A percentile compares a stretch with the other conserved stretches of the same genome.
Conservation (phyloP, 2,797 vertebrate genomes). For the Smutsia gigantea region DNA sequence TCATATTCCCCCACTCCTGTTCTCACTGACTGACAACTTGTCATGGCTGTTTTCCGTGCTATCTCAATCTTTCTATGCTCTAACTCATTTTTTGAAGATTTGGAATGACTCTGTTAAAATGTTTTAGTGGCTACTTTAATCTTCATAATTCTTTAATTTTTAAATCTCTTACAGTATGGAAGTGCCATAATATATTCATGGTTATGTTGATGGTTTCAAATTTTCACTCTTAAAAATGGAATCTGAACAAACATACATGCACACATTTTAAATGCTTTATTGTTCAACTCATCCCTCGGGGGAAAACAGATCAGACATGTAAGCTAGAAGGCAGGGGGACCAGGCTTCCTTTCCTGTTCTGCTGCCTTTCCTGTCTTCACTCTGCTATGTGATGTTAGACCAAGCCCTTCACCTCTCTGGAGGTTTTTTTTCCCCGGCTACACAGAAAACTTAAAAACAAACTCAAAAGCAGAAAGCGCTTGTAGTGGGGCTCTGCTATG, state of each 20-base stretch:
- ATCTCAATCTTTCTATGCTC: neutral
- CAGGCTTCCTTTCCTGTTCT: neutral
- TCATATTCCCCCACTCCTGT: neutral
- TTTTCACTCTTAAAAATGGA: slow-evolving; percentile 24
- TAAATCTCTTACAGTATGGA: neutral
- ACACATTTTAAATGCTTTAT: neutral
- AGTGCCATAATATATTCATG: neutral
- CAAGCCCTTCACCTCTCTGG: neutral
- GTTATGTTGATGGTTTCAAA: neutral
- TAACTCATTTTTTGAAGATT: neutral
- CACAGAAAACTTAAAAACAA: neutral
- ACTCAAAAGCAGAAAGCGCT: neutral
- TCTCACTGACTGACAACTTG: neutral
- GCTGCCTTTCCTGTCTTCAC: neutral
- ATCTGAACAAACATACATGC: neutral
- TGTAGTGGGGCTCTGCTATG: neutral
- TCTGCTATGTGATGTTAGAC: neutral
- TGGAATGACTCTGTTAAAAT: neutral
- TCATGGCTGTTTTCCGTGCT: neutral
- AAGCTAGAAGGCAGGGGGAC: neutral
- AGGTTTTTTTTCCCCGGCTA: neutral
- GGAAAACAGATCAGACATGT: neutral
- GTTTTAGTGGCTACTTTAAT: neutral
- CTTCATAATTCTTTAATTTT: no score
- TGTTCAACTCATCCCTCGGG: neutral